Conservation (phyloP, 2,113 vertebrate genomes). For the Plestiodon gilberti region DNA sequence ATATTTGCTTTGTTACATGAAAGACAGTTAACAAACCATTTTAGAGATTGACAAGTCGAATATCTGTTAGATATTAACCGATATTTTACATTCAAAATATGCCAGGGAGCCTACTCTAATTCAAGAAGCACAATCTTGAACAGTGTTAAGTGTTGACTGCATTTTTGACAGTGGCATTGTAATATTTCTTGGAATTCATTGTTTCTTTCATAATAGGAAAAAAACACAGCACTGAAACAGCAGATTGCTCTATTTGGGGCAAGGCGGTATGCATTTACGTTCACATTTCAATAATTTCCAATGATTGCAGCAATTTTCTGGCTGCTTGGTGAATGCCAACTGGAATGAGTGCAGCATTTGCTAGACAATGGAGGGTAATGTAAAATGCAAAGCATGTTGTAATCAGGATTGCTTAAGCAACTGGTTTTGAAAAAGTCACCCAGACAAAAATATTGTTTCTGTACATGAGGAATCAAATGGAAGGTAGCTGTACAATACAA, state of each 20-base stretch:
- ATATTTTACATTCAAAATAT: background rate
- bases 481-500: conserved; percentile 27
- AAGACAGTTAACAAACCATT: conserved; percentile 7
- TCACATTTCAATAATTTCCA: conserved; percentile 69
- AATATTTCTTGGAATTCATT: conserved; percentile 32
- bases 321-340: conserved; percentile 46
- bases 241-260: conserved; percentile 45
- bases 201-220: conserved; percentile 8
- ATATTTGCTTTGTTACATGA: background rate
- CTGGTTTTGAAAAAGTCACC: conserved; percentile 17
- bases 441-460: conserved; percentile 16
- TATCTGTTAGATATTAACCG: background rate
- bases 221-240: conserved; percentile 39
- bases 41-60: background rate
- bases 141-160: background rate
- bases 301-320: conserved; percentile 73
- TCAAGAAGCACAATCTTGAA: background rate
- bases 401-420: conserved; percentile 42
- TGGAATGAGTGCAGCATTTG: conserved; percentile 44
- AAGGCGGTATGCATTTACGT: conserved; percentile 44
- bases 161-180: conserved; percentile 1
- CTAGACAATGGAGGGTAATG: conserved; percentile 59
- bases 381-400: conserved; percentile 54
- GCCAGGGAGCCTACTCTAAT: background rate
- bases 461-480: conserved; percentile 29